Base-by-base conservation (phyloP, 2,113 vertebrate species). In the Scomber colias region DNA sequence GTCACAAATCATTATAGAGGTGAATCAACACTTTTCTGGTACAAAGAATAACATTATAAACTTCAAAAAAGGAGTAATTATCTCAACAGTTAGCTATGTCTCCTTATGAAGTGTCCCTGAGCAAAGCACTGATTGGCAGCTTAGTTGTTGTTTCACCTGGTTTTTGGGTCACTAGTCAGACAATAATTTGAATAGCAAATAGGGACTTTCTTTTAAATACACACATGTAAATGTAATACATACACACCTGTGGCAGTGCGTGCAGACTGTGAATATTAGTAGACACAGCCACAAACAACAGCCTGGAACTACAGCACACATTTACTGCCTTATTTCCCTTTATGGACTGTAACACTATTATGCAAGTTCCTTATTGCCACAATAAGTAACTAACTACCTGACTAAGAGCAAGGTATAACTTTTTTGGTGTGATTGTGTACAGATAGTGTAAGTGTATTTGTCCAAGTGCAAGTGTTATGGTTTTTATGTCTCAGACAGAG, bases 141-240 rank as follows among this genome's bases (percentile, higher is more conserved):
- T 61, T 17, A 40, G 35, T 3, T 11, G 21, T 46, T 14, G 11
- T 74, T 57, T 69, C 17, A 27, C 15, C 13, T 40, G 45, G 19
- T 40, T 40, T 61, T 49, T 15, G 15, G 51, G 30, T 85, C 30
- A 62, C 45, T 60, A 15, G 7, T 21, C 3, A 57, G 35, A 9
- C 2, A 40, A 8, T 40, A 7, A 57, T 92, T 89, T 87, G 84
- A 63, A 51, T 73, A 56, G 11, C 83, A 87, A 84, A 81, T 4
- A 14, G 60, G 24, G 10, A 11, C 24, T 48, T 74, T 50, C 48
- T 30, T 66, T 44, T 46, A 51, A 59, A 71, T 19, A 13, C 19
- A 54, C 31, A 27, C 4, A 83, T 50, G 65, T 21, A 85, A 81
- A 86, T 55, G 45, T 17, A 49, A 7, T 4, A 40, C 44, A 61